Evolutionary conservation across 2,888 invertebrate genomes (phyloP), one percentile per base, ranked within the genome.

Genomic region (Cepaea hortensis): DNA sequence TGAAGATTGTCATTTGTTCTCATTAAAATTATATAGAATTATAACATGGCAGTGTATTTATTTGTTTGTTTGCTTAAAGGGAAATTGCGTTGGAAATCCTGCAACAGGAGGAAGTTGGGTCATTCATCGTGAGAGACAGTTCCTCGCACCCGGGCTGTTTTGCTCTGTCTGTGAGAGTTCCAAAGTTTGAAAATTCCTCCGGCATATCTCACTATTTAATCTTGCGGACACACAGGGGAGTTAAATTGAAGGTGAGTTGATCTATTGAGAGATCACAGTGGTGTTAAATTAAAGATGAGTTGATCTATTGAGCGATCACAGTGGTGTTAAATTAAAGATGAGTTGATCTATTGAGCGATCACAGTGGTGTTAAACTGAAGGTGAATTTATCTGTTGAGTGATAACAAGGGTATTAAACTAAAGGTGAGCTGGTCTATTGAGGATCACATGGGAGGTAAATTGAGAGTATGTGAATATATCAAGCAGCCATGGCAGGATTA

Each of bases 141-240:
- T 98, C 98, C 90, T 98, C 98, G 91, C 98, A 98, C 94, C 96
- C 97, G 0, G 98, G 98, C 88, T 98, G 98, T 95, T 98, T 97
- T 94, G 98, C 98, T 87, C 96, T 99, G 89, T 98, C 98, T 55
- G 96, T 99, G 92, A 96, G 98, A 90, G 98, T 98, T 91, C 98
- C 98, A 73, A 95, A 97, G 90, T 97, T 96, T 95, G 97, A 97
- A 95, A 97, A 97, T 93, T 97, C 97, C 13, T 95, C 96, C 55
- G 98, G 98, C 91, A 98, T 99, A 93, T 98, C 98, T 89, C 98
- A 99, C 95, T 99, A 98, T 95, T 96, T 99, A 92, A 98, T 99
- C 92, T 90, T 93, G 61, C 92, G 93, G 83, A 94, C 94, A 89
- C 91, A 92, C 15, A 89, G 91, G 80, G 93, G 93, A 48, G 93